phyloP scores from a whole-genome alignment of 2,888 invertebrate genomes.

The Mythimna pallens region DNA sequence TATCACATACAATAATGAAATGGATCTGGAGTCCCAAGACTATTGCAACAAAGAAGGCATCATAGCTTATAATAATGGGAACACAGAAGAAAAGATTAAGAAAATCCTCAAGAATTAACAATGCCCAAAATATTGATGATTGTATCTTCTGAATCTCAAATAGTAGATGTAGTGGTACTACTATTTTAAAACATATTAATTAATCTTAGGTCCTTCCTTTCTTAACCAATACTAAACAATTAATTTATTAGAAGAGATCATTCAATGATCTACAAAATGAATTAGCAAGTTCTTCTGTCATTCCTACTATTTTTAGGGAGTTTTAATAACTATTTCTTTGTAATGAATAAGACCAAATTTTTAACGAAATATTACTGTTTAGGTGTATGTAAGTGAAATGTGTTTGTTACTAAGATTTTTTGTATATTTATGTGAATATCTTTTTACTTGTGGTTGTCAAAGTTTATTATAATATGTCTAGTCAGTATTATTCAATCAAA shows the following conservation, averaged over 20 bases:
- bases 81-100: slow-evolving; percentile 73
- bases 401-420: slow-evolving; percentile 21
- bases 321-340: slow-evolving; percentile 24
- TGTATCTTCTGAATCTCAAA: slow-evolving; percentile 19
- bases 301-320: slow-evolving; percentile 22
- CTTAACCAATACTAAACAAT: slow-evolving; percentile 6
- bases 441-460: slow-evolving; percentile 20
- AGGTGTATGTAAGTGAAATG: slow-evolving; percentile 33
- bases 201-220: slow-evolving; percentile 16
- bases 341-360: slow-evolving; percentile 27
- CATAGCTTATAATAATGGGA: slow-evolving; percentile 76
- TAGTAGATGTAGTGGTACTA: slow-evolving; percentile 32
- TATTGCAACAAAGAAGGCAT: slow-evolving; percentile 84
- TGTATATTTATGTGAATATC: slow-evolving; percentile 26
- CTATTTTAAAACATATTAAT: slow-evolving; percentile 20
- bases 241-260: slow-evolving; percentile 13
- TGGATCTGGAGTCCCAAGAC: slow-evolving; percentile 73
- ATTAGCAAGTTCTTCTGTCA: slow-evolving; percentile 26
- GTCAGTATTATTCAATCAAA: slow-evolving; percentile 46
- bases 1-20: slow-evolving; percentile 80
- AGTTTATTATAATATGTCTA: slow-evolving; percentile 32
- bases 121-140: background rate
- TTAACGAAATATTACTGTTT: slow-evolving; percentile 44
- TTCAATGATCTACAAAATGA: slow-evolving; percentile 22
- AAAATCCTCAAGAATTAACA: slow-evolving; percentile 57